Base-by-base conservation (phyloP, 2,113 vertebrate genomes). In the Porphyrio hochstetteri region DNA sequence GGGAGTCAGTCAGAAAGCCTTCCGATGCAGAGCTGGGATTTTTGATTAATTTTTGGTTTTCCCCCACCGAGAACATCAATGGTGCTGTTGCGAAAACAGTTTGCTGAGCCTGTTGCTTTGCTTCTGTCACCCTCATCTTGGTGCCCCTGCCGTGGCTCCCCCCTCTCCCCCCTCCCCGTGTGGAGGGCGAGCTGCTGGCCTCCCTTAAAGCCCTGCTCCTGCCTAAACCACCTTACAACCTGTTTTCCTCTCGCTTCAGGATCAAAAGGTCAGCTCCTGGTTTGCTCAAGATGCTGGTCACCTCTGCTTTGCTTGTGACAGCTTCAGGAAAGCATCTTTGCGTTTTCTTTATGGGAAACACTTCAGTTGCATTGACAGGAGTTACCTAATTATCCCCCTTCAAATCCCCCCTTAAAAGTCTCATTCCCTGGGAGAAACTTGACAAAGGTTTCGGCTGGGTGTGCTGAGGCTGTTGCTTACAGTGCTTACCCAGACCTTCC, bases 391-490 rank as follows among this genome's bases (percentile, higher is more conserved):
- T 86, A 84, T 88, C 31, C 48, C 46, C 24, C 56, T 91, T 75
- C 48, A 77, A 53, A 93, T 78, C 48, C 46, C 29, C 88, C 42
- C 79, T 84, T 81, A 63, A 91, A 94, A 92, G 29, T 78, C 78
- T 53, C 79, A 33, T 72, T 82, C 23, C 33, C 59, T 68, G n/a
- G 79, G 83, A 85, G 82, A 93, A 78, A 76, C 21, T 61, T 8
- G 0, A 36, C 77, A 61, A 53, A 95, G 77, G 70, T 92, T 89
- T 53, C 68, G 67, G 48, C 77, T 84, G 83, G 48, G 48, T 82
- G 55, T 82, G 65, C 77, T 72, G 70, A 89, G 74, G 36, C 61
- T 35, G 7, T 48, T 82, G 77, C 72, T 82, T 75, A 46, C 63
- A 71, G 72, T 86, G 69, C 57, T 86, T 81, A 31, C 53, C 77